These are phyloP conservation scores for Mormyrops boulengeri DNA, from an alignment of 2,797 vertebrate species.

Conservation along the genomic window DNA sequence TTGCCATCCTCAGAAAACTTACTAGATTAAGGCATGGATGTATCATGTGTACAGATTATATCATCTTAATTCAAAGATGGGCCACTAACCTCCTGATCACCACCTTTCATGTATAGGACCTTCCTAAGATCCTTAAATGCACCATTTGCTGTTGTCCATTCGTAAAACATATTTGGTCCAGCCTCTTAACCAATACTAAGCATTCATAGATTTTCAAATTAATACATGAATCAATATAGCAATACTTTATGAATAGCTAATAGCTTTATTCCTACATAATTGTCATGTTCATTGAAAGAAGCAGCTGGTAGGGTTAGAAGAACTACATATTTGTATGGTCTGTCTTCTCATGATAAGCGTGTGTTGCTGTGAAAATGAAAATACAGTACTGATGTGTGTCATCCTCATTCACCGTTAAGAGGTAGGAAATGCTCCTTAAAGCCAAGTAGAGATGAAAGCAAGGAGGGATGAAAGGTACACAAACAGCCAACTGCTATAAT, in stretches of 20 bases:
- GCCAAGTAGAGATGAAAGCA: background rate
- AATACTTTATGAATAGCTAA: background rate
- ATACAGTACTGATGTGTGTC: background rate
- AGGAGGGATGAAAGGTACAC: conserved; percentile 10
- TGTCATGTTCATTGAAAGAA: background rate
- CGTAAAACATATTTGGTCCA: too few relatives aligned
- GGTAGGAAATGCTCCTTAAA: background rate
- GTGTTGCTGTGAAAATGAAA: background rate
- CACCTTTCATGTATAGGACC: background rate
- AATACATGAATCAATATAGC: background rate
- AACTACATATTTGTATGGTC: background rate
- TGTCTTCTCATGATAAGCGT: background rate
- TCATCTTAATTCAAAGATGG: background rate
- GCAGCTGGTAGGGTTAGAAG: background rate
- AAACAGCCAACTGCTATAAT: background rate
- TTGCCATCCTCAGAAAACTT: background rate
- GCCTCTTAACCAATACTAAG: too few relatives aligned
- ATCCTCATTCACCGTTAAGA: background rate
- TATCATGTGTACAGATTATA: background rate
- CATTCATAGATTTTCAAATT: background rate
- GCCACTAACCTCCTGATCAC: background rate
- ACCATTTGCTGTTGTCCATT: too few relatives aligned
- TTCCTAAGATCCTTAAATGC: background rate
- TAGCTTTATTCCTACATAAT: background rate
- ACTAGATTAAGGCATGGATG: background rate